Evolutionary conservation across 2,113 vertebrate genomes (phyloP), one percentile per base, ranked within the genome.

Genomic region (Aythya baeri): DNA sequence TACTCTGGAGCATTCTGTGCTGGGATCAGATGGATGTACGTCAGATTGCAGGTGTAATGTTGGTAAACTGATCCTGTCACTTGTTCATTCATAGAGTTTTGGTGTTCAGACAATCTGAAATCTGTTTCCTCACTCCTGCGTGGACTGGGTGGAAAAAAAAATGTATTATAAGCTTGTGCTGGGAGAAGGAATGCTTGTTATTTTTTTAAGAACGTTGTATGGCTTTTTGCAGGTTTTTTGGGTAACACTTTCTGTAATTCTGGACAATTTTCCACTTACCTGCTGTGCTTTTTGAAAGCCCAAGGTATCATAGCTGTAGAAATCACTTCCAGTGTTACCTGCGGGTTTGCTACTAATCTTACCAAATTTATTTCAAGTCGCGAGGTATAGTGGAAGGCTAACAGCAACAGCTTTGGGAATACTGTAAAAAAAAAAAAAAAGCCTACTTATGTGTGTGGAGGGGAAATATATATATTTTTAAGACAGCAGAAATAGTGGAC

Each of bases 251-350:
- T 59, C 9, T 57, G 18, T 61, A 13, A 80, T 82, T 82, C 79
- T 61, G 89, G 78, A 71, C 32, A 83, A 23, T 86, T 91, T 38
- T 83, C 5, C 6, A 8, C 85, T 81, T 94, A 43, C 59, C 85
- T 91, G 62, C 86, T 91, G 32, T 70, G 59, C 83, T 92, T 26
- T 77, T 91, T 85, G 66, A 86, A 96, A 94, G 80, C 65, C 65
- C 43, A 63, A 67, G 38, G 46, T 91, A 43, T 83, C 91, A 13
- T 81, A 92, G 44, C 58, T 88, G 34, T 73, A 86, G 59, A 88
- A 86, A 76, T 89, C 9, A 31, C 44, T 86, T 90, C 44, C 63
- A 49, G 57, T 25, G 1, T 91, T 94, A 91, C 29, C 82, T 94
- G 73, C 58, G 43, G 83, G 70, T 79, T 58, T 83, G 81, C 62